These are phyloP conservation scores for Hydriomena furcata DNA, from an alignment of 2,888 invertebrate genomes.

Conservation along the genomic window DNA sequence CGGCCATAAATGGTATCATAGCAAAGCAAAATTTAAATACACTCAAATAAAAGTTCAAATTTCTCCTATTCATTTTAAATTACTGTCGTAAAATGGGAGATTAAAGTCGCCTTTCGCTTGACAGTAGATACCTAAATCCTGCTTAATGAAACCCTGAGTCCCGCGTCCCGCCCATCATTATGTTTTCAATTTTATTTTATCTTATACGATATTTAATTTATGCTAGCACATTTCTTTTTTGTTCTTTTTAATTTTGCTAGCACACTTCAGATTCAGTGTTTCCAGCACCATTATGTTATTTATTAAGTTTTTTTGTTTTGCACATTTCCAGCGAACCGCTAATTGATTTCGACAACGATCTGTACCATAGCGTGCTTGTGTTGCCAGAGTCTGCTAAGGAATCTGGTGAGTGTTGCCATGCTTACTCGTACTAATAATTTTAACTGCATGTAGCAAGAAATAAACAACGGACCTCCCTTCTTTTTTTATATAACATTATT, in stretches of 20 bases:
- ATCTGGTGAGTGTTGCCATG: constrained; percentile 56
- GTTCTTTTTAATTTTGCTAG: constrained; percentile 1
- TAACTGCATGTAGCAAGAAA: background rate
- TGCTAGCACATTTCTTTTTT: background rate
- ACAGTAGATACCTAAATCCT: too few relatives aligned
- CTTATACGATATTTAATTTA: background rate
- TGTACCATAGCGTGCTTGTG: constrained; percentile 72
- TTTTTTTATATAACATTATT: background rate
- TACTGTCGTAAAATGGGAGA: background rate
- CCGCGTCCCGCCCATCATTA: too few relatives aligned
- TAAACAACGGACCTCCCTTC: background rate
- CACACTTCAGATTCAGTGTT: constrained; percentile 10
- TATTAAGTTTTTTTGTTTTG: constrained; percentile 36
- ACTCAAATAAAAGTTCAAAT: too few relatives aligned
- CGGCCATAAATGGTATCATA: too few relatives aligned
- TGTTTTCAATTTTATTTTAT: too few relatives aligned
- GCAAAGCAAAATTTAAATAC: too few relatives aligned
- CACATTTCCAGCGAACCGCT: constrained; percentile 69
- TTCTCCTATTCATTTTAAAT: too few relatives aligned
- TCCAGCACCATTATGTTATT: constrained; percentile 12
- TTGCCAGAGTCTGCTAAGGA: constrained; percentile 73
- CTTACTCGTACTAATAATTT: background rate
- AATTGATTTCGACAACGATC: constrained; percentile 77
- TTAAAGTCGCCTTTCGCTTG: background rate
- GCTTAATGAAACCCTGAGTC: too few relatives aligned